Conservation (phyloP, 2,113 vertebrate species). For the Willisornis vidua region DNA sequence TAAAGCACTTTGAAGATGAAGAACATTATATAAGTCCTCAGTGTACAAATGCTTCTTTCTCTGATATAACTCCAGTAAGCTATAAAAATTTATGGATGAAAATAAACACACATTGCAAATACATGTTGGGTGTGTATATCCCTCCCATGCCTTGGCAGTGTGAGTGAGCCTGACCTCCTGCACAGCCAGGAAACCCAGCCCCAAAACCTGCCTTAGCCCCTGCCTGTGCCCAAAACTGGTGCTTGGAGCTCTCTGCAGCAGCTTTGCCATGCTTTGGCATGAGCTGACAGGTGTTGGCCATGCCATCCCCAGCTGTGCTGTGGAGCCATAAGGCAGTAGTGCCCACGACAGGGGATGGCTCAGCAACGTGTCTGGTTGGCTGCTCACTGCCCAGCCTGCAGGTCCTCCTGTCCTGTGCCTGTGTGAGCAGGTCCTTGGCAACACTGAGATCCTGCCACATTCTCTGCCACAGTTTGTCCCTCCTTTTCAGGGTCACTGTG, state of each 20-base stretch:
- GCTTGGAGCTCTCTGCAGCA: not conserved
- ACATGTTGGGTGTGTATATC: not conserved
- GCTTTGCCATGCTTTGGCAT: not conserved
- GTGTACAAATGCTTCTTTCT: slow-evolving; percentile 13
- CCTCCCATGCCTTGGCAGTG: fast-evolving
- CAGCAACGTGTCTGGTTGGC: not conserved
- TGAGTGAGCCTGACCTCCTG: fast-evolving
- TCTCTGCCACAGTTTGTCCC: not conserved
- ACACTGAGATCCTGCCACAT: fast-evolving
- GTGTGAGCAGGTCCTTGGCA: not conserved
- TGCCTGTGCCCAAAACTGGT: fast-evolving
- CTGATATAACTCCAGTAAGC: not conserved
- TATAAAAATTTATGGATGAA: not conserved
- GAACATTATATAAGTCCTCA: slow-evolving; percentile 26
- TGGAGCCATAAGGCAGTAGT: fast-evolving
- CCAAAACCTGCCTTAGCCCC: not conserved
- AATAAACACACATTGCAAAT: not conserved
- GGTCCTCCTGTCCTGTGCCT: not conserved
- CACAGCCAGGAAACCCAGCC: not conserved
- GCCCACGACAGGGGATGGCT: fast-evolving
- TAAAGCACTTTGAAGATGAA: slow-evolving; percentile 66
- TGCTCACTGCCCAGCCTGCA: not conserved
- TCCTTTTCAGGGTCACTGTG: not conserved
- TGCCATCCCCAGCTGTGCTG: fast-evolving
- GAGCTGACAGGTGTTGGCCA: not conserved